Evolutionary conservation across 1,140 invertebrate genomes (phyloP).

Genomic region (Drosophila aff.): DNA sequence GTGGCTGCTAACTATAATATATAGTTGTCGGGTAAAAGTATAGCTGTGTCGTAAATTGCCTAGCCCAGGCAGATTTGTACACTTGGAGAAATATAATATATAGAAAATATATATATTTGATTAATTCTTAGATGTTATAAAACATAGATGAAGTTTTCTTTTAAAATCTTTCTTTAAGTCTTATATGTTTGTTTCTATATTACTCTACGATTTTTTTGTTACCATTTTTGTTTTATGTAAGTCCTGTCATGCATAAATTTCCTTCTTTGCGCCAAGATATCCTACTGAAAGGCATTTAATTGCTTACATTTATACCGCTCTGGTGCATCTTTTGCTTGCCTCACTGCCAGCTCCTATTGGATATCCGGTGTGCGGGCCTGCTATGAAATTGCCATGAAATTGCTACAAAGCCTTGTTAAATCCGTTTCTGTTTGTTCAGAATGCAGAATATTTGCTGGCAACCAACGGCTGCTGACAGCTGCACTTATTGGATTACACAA

Average conservation of each 20-base stretch:
- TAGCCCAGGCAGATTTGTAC: neutral
- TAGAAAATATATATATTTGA: neutral
- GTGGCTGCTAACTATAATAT: slow-evolving; percentile 45
- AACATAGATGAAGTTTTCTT: too few relatives aligned
- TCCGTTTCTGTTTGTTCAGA: slow-evolving; percentile 21
- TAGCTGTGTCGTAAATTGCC: slow-evolving; percentile 43
- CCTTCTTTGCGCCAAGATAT: neutral
- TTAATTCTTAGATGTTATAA: neutral
- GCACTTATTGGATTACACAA: slow-evolving; percentile 34
- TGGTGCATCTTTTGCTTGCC: slow-evolving; percentile 24
- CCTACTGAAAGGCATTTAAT: slow-evolving; percentile 41
- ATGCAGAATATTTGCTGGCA: slow-evolving; percentile 31
- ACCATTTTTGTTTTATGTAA: neutral
- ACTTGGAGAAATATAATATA: neutral
- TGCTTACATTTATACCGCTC: slow-evolving; percentile 27
- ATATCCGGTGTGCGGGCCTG: slow-evolving; percentile 13
- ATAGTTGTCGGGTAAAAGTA: slow-evolving; percentile 28
- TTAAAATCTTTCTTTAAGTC: neutral
- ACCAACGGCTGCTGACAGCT: slow-evolving; percentile 29
- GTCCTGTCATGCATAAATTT: slow-evolving; percentile 24
- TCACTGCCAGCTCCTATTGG: slow-evolving; percentile 21
- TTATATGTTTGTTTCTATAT: neutral
- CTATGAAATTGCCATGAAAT: slow-evolving; percentile 27
- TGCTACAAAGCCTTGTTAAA: slow-evolving; percentile 11
- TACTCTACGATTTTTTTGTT: too few relatives aligned